Evolutionary conservation across 2,888 invertebrate species (phyloP), one percentile per base, ranked within the genome.

Genomic region (Cetonia aurata): DNA sequence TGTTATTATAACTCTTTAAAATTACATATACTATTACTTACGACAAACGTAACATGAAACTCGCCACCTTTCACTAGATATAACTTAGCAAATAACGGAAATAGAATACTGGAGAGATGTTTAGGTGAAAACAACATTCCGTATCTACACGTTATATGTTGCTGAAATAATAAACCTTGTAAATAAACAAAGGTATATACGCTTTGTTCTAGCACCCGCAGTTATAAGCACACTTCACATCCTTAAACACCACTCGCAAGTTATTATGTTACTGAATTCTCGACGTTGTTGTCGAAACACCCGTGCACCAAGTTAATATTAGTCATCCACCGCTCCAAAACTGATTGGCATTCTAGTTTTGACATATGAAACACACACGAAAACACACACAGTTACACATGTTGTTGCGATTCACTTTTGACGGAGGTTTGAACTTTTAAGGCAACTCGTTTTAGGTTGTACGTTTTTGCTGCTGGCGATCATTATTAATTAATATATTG

Each of bases 171-270:
- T 17, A 53, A 37, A 69, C 55, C 53, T 69, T 62, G 62, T 69
- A 69, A 42, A 62, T 57, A 62, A 41, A 53, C 50, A 69, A 59
- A 48, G 60, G 60, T 60, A 57, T 57, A 41, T 57, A 48, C 59
- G 69, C 69, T 69, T 69, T 50, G 42, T 67, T 67, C 33, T 62
- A 69, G 69, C 69, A 69, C 69, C 52, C 53, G 69, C 69, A 53
- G 60, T 69, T 69, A 48, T 69, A 17, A 59, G 69, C 69, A 69
- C 69, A 65, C 60, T 62, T 69, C 62, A 50, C 69, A 62, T 53
- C 33, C 52, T 56, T 56, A 33, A 55, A 56, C 67, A 57, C 67
- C 46, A 65, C 19, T 50, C 33, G 50, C 62, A 65, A 65, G 62
- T 65, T 65, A 65, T 65, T 50, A 37, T 65, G 57, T 57, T 37